Percentiles rank a stretch among this genome's conserved stretches.
Evolutionary conservation across 2,113 vertebrate genomes (phyloP).

Genomic region (Oryzias celebensis): DNA sequence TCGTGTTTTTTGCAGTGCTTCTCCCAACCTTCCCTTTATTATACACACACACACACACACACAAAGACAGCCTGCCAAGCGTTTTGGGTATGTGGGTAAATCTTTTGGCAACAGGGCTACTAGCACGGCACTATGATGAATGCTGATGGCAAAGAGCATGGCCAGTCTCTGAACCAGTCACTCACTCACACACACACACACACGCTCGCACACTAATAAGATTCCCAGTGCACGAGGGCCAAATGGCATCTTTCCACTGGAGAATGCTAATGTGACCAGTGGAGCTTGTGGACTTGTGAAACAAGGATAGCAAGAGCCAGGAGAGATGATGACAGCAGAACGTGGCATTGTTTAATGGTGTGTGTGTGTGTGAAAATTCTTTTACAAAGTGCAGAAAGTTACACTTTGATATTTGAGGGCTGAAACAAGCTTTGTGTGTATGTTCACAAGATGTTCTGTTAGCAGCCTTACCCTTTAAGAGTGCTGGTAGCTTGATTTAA

Average conservation of each 20-base stretch:
- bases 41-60: slow-evolving; percentile 33
- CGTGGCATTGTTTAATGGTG: slow-evolving; percentile 57
- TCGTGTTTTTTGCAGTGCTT: slow-evolving; percentile 46
- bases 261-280: slow-evolving; percentile 74
- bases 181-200: slow-evolving; percentile 49
- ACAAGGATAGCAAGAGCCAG: slow-evolving; percentile 57
- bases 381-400: slow-evolving; percentile 38
- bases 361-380: slow-evolving; percentile 52
- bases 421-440: no score
- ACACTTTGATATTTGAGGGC: slow-evolving; percentile 2
- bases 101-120: slow-evolving; percentile 67
- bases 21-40: slow-evolving; percentile 14
- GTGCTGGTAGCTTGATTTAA: no score
- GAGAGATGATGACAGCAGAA: slow-evolving; percentile 64
- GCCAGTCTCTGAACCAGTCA: slow-evolving; percentile 62
- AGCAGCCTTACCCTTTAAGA: no score
- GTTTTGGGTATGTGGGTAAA: slow-evolving; percentile 68
- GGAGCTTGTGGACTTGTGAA: slow-evolving; percentile 69
- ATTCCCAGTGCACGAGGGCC: slow-evolving; percentile 66
- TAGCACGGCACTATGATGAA: slow-evolving; percentile 70
- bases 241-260: slow-evolving; percentile 73
- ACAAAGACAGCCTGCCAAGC: slow-evolving; percentile 52
- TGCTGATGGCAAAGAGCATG: slow-evolving; percentile 74
- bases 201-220: slow-evolving; percentile 61
- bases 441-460: no score